phyloP scores from a whole-genome alignment of 2,797 vertebrate genomes.

The Urocyon cinereoargenteus region DNA sequence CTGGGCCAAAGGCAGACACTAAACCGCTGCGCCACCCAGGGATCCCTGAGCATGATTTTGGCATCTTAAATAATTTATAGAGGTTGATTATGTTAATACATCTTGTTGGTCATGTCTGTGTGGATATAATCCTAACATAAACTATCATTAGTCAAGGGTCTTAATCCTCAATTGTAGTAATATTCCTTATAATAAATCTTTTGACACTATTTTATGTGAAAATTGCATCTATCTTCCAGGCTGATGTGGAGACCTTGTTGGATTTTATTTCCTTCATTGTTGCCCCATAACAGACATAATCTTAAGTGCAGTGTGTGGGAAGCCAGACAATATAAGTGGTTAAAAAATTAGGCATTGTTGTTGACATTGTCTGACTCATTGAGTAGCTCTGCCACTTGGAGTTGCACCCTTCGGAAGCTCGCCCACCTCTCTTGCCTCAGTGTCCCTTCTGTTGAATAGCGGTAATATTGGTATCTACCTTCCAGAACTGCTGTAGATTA shows the following conservation, averaged over 20 bases:
- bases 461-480: not conserved
- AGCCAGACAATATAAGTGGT: not conserved
- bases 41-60: not conserved
- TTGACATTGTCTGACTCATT: accelerated
- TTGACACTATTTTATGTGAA: not conserved
- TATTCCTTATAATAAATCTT: constrained; percentile 5
- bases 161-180: not conserved
- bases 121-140: not conserved
- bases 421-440: not conserved
- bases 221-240: not conserved
- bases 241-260: not conserved
- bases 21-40: too few species aligned
- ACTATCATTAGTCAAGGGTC: not conserved
- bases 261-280: not conserved
- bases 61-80: constrained; percentile 52
- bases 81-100: not conserved
- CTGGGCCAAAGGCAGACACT: too few species aligned
- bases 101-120: not conserved
- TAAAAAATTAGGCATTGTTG: not conserved
- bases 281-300: not conserved
- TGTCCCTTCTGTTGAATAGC: not conserved
- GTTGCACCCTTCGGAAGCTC: not conserved
- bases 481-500: not conserved
- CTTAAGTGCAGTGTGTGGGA: not conserved
- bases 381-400: not conserved